phyloP scores from a whole-genome alignment of 53 echinoderm and acorn worm genomes.

The Arbacia lixula region DNA sequence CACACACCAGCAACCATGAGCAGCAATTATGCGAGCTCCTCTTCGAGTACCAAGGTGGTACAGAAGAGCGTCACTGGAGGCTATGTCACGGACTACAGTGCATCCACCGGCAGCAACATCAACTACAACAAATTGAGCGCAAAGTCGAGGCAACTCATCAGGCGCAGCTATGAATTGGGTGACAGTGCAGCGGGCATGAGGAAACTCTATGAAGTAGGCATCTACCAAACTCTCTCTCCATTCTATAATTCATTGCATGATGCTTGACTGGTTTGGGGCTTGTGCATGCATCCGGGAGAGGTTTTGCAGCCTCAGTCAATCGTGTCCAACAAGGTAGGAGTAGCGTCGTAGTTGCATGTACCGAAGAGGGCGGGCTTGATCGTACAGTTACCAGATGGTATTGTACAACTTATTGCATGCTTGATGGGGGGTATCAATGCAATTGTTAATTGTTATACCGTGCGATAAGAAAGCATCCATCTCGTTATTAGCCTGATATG shows the following conservation, averaged over 20 bases:
- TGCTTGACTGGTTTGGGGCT: conserved; percentile 32
- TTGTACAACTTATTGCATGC: no score
- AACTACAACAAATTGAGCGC: conserved; percentile 93
- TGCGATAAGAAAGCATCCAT: no score
- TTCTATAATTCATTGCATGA: conserved; percentile 61
- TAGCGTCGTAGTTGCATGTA: no score
- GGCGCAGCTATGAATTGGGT: conserved; percentile 97
- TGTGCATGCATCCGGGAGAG: conserved; percentile 36
- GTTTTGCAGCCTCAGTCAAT: conserved; percentile 8
- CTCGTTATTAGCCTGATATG: no score
- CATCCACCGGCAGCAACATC: conserved; percentile 65
- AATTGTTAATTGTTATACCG: no score
- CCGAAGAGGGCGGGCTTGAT: no score
- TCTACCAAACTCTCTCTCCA: conserved; percentile 24
- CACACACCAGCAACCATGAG: conserved; percentile 44
- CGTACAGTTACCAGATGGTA: no score
- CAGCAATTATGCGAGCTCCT: neutral
- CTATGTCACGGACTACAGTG: conserved; percentile 65
- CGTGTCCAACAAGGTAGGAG: conserved; percentile 54
- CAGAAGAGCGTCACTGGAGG: conserved; percentile 40
- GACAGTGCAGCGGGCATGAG: conserved; percentile 89
- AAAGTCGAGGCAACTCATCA: conserved; percentile 94
- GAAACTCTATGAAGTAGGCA: conserved; percentile 97
- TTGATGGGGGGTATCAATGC: no score
- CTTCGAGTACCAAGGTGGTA: conserved; percentile 13